Conservation (phyloP, 2,113 vertebrate species). For the Elgaria multicarinata region DNA sequence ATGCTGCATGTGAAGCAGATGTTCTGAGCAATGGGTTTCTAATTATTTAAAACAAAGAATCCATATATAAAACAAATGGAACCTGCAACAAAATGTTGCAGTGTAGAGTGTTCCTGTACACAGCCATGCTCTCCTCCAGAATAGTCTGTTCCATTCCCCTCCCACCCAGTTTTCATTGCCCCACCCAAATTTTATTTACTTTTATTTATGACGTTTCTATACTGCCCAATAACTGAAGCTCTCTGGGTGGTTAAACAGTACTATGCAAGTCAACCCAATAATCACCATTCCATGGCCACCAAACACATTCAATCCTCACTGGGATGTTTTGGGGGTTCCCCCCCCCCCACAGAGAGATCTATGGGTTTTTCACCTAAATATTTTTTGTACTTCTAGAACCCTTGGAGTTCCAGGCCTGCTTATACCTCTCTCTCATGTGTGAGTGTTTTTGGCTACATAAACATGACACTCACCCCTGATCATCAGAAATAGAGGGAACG, state of each 20-base stretch:
- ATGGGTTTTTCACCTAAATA: background rate
- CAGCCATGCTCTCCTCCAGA: background rate
- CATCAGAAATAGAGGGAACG: background rate
- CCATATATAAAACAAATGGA: background rate
- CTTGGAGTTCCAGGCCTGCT: background rate
- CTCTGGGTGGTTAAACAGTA: too few relatives aligned
- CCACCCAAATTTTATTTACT: too few relatives aligned
- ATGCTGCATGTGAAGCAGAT: constrained; percentile 36
- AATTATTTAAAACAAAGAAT: background rate
- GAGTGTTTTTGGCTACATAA: background rate
- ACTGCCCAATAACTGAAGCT: too few relatives aligned
- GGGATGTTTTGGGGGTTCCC: background rate
- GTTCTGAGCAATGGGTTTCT: constrained; percentile 20
- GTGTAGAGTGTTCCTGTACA: background rate
- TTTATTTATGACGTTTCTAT: too few relatives aligned
- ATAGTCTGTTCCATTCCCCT: background rate
- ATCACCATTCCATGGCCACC: background rate
- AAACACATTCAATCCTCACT: background rate
- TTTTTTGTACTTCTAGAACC: background rate
- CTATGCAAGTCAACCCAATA: background rate
- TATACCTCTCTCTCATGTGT: too few relatives aligned
- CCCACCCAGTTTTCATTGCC: background rate
- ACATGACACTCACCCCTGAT: background rate
- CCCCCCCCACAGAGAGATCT: background rate
- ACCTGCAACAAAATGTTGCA: too few relatives aligned